phyloP scores from a whole-genome alignment of 2,113 vertebrate genomes.

The Sylvietta virens region DNA sequence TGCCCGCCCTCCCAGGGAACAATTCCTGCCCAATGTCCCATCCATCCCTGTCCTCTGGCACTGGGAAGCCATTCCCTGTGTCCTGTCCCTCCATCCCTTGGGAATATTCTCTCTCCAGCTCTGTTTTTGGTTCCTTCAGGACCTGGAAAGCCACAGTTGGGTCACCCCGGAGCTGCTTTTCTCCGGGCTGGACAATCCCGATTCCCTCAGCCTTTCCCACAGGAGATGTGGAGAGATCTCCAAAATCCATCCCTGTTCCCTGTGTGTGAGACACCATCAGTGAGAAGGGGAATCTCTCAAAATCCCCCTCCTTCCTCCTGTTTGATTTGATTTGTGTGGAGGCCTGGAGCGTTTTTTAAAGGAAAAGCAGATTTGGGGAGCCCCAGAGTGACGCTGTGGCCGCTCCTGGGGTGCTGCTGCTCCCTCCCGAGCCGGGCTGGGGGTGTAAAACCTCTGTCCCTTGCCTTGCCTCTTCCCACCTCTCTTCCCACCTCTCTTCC shows the following conservation, averaged over 20 bases:
- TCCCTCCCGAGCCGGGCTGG: background rate
- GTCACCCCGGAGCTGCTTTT: no score
- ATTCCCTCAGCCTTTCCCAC: background rate
- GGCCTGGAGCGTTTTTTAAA: background rate
- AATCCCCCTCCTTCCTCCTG: background rate
- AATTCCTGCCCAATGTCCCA: background rate
- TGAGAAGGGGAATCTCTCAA: background rate
- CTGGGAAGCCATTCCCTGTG: rapidly evolving
- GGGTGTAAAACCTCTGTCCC: background rate
- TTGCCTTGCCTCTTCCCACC: background rate
- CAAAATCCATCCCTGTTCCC: background rate
- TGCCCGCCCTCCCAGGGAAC: background rate
- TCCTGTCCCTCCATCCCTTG: background rate
- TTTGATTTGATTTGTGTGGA: background rate
- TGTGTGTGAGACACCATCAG: rapidly evolving
- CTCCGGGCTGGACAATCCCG: no score
- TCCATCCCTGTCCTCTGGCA: no score
- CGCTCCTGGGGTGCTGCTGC: rapidly evolving
- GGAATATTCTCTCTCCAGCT: background rate
- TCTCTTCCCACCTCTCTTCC: constrained; percentile 46
- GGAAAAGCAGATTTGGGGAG: background rate
- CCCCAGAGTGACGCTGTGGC: background rate
- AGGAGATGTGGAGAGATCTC: background rate
- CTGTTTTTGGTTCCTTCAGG: background rate
- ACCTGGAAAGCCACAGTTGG: background rate